These are phyloP conservation scores for Eumaeus atala DNA, from an alignment of 1,140 invertebrate species.

Conservation along the genomic window DNA sequence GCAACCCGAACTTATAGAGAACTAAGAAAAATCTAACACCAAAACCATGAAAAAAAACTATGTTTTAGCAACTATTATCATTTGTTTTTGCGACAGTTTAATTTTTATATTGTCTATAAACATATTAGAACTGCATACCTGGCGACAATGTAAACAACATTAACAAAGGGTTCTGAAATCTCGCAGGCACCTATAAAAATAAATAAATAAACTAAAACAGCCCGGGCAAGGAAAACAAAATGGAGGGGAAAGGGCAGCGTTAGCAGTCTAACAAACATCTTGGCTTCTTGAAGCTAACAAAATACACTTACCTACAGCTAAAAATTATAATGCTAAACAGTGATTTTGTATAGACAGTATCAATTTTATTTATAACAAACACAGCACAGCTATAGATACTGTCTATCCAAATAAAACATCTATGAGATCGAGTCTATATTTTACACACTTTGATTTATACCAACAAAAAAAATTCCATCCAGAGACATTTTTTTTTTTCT, in stretches of 20 bases:
- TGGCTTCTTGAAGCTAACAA: constrained; percentile 72
- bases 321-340: constrained; percentile 61
- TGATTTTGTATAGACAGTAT: constrained; percentile 59
- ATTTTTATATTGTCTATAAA: constrained; percentile 1
- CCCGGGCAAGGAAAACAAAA: constrained; percentile 65
- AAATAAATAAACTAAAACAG: constrained; percentile 64
- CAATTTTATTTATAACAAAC: constrained; percentile 43
- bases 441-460: constrained; percentile 54
- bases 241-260: constrained; percentile 55
- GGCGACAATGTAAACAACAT: constrained; percentile 75
- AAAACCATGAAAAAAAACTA: background rate
- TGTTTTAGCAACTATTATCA: constrained; percentile 1
- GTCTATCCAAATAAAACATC: constrained; percentile 64
- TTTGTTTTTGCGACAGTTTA: constrained; percentile 8
- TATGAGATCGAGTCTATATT: constrained; percentile 61
- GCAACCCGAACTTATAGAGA: constrained; percentile 6
- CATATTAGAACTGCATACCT: constrained; percentile 61
- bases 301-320: constrained; percentile 71
- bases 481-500: constrained; percentile 35
- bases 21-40: constrained; percentile 8
- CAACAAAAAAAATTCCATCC: constrained; percentile 37
- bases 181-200: constrained; percentile 72
- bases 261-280: constrained; percentile 72
- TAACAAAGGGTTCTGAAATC: constrained; percentile 66
- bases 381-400: constrained; percentile 47